Base-by-base conservation (phyloP, 1,140 invertebrate species). In the Drosophila aff. region DNA sequence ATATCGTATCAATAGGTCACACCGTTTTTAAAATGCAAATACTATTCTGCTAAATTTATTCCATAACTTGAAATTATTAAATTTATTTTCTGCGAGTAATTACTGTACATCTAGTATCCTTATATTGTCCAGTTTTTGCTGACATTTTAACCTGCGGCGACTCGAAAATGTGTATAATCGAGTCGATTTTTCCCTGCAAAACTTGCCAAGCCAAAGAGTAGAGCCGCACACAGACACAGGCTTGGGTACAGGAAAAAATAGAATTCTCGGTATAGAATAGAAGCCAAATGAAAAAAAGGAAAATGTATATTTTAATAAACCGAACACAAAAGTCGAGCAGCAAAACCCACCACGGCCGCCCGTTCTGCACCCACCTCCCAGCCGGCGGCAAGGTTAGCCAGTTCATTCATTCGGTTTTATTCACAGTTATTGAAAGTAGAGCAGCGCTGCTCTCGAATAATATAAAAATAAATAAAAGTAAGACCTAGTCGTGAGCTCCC, bases 401-500 rank as follows among this genome's bases (percentile, higher is more conserved):
- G 78, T 71, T 66, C 82, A 84, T 83, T 76, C 74, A 85, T 84
- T 85, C 77, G 80, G 71, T 85, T 81, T 84, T 84, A 78, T 84
- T 68, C 82, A 74, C 67, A 84, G 61, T 81, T 84, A 84, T 84
- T 84, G 82, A 84, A 81, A 75, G 64, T 84, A 68, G 73, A 72
- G 61, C 82, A 84, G 67, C 49, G 52, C 79, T 63, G 57, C 63
- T 58, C 72, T 80, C 74, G 63, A 85, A 86, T 81, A 85, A 85
- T 85, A 84, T 78, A 61, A 85, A 84, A 85, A 77, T 85, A 64
- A 78, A 58, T 63, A 63, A 50, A 72, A 59, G 47, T 64, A 49
- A 46, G 57, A 58, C 38, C 21, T 49, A 77, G 73, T 68, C 68
- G 58, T 64, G 66, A 49, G 66, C 2, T 68, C 11, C 49, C 41